Evolutionary conservation across 2,888 invertebrate species (phyloP).

Genomic region (Listrodromus nycthemerus): DNA sequence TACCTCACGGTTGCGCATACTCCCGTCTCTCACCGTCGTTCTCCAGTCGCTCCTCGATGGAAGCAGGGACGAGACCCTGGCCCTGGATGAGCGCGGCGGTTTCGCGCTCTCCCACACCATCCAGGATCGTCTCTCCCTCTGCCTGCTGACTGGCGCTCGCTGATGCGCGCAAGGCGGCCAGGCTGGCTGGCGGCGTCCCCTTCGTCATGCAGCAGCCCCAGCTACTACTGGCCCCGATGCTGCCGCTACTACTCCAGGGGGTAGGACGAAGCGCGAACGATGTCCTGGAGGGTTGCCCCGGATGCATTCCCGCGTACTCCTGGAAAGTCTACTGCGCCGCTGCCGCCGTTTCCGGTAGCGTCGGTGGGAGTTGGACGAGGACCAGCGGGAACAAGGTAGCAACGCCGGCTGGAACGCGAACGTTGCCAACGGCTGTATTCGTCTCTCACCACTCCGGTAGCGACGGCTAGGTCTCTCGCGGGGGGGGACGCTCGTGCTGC

Average conservation of each 20-base stretch:
- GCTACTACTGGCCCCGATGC: constrained; percentile 51
- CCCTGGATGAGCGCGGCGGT: constrained; percentile 67
- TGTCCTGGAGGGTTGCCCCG: constrained; percentile 36
- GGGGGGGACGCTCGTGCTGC: constrained; percentile 40
- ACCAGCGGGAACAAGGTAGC: constrained; percentile 37
- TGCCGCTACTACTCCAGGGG: constrained; percentile 22
- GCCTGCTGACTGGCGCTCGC: constrained; percentile 47
- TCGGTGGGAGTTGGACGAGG: constrained; percentile 19
- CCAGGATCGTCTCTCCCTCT: constrained; percentile 51
- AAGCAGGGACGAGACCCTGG: constrained; percentile 71
- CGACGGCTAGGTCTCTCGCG: constrained; percentile 4
- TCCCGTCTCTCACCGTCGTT: constrained; percentile 49
- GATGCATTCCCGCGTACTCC: constrained; percentile 51
- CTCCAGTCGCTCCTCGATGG: constrained; percentile 44
- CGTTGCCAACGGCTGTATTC: constrained; percentile 50
- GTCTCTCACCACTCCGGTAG: constrained; percentile 32
- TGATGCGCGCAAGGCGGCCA: constrained; percentile 56
- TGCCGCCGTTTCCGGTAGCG: background rate
- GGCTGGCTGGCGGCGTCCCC: constrained; percentile 44
- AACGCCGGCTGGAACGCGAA: constrained; percentile 35
- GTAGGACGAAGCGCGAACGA: constrained; percentile 33
- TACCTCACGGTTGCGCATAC: constrained; percentile 58
- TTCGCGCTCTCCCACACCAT: constrained; percentile 50
- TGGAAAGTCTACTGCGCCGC: constrained; percentile 37
- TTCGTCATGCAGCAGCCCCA: constrained; percentile 25